Evolutionary conservation across 2,113 vertebrate genomes (phyloP).

Genomic region (Nesospiza acunhae): DNA sequence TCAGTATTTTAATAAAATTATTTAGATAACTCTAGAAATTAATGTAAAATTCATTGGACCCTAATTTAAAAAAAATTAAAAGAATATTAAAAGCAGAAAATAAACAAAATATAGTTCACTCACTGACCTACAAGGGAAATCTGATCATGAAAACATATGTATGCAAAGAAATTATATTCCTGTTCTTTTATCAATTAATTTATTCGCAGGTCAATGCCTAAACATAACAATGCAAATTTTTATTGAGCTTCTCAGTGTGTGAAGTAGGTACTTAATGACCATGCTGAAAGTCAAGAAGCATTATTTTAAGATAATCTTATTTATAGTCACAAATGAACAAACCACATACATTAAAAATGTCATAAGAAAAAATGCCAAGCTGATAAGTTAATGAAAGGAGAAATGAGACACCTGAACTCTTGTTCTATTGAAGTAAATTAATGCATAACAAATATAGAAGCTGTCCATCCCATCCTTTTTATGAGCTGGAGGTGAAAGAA

Average conservation of each 20-base stretch:
- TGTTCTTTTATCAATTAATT: not conserved
- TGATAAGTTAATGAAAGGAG: not conserved
- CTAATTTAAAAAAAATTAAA: not conserved
- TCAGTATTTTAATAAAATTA: not conserved
- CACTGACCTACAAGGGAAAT: not conserved
- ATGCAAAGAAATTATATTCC: not conserved
- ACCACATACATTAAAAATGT: not conserved
- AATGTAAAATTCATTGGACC: rapidly evolving
- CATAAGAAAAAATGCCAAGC: not conserved
- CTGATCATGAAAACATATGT: not conserved
- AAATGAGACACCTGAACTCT: not conserved
- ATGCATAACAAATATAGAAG: not conserved
- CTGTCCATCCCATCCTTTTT: not conserved
- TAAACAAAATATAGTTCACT: not conserved
- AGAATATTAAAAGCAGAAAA: not conserved
- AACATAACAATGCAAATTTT: not conserved
- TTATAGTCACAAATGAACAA: not conserved
- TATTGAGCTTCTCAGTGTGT: not conserved
- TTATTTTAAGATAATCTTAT: not conserved
- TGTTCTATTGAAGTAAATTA: not conserved
- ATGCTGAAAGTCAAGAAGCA: not conserved
- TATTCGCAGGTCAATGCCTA: not conserved
- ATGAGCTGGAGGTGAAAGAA: not conserved
- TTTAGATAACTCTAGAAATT: not conserved
- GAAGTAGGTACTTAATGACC: not conserved